Evolutionary conservation across 2,888 invertebrate genomes (phyloP), one percentile per base, ranked within the genome.

Genomic region (Pimpla rufipes): DNA sequence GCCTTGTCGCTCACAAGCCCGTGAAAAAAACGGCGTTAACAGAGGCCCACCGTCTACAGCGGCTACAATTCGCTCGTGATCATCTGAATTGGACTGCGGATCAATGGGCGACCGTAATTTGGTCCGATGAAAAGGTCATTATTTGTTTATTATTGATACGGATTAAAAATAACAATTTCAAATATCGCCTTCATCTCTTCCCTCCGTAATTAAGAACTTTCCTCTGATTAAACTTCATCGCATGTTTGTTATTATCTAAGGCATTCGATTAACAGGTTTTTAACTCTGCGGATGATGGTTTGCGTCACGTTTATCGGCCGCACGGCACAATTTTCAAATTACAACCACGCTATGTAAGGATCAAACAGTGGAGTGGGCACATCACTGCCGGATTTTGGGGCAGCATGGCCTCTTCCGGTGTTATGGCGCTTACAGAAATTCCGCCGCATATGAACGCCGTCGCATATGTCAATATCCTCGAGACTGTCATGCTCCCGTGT

Each of bases 361-460:
- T 70, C 2, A 23, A 62, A 7, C 18, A 55, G 11, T 64, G 62
- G 8, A 85, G 84, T 45, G 84, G 84, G 8, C 74, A 82, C 5
- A 64, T 79, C 8, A 80, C 83, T 1, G 64, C 37, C 21, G 76
- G 71, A 2, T 82, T 79, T 73, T 82, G 82, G 82, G 86, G 76
- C 0, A 80, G 85, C 64, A 81, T 84, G 37, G 47, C 82, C 1
- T 37, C 52, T 0, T 71, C 45, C 21, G 84, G 86, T 11, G 68
- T 64, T 0, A 81, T 68, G 50, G 55, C 55, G 4, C 16, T 68
- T 0, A 6, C 2, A 18, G 67, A 67, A 74, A 74, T 74, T 52
- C 47, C 74, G 18, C 13, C 67, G 6, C 40, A 8, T 5, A 80
- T 79, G 73, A 67, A 73, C 16, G 45, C 47, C 74, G 18, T 7